Evolutionary conservation across 64 coral and sea anemone genomes (phyloP), one percentile per base, ranked within the genome.

Genomic region (Acropora tenuis): DNA sequence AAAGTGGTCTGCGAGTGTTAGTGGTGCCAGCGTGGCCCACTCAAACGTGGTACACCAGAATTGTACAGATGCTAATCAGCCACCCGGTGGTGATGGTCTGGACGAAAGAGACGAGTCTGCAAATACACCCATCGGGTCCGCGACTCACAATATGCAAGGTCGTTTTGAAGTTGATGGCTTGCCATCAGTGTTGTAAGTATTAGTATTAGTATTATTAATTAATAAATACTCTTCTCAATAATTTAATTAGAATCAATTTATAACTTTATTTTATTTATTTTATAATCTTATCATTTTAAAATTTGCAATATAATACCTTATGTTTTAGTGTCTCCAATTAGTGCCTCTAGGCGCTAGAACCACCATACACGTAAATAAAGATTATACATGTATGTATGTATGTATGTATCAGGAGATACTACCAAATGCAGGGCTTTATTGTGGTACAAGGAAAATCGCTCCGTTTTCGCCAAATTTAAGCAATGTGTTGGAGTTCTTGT

Each of bases 1-100:
- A 90, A 87, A 77, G 87, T 92, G 78, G 18, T 65, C 19, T 53
- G 13, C 69, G 90, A 52, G 41, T 93, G 53, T 43, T 93, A 75
- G 93, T 94, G 16, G 93, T 94, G 3, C 88, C 87, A 78, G 87
- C 73, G 1, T 94, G 93, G 81, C 53, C 87, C 13, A 94, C 87
- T 8, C 73, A 90, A 69, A 90, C 87, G 12, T 94, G 79, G 87
- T 90, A 83, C 69, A 57, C 92, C 18, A 78, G 41, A 43, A 74
- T 94, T 42, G 15, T 94, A 19, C 92, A 94, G 73, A 85, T 94
- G 87, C 58, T 94, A 55, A 74, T 7, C 87, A 94, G 50, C 68
- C 77, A 30, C 47, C 92, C 92, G 19, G 89, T 60, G 73, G 57
- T 94, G 15, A 40, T 94, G 30, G 16, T 73, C 19, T 76, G 92